Evolutionary conservation across 2,888 invertebrate species (phyloP).

Genomic region (Catocala sponsa): DNA sequence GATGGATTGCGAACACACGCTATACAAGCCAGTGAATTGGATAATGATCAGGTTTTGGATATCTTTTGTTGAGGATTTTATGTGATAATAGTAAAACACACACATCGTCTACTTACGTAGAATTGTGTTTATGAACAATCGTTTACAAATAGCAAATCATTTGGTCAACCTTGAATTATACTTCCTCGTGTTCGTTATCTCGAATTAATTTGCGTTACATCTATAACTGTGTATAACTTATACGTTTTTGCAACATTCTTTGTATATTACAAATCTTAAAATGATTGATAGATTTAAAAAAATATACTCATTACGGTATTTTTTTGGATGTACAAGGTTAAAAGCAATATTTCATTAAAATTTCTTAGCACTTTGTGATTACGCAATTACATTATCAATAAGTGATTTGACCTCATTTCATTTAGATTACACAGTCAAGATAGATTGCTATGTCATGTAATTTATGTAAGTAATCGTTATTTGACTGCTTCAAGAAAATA

Average conservation of each 20-base stretch:
- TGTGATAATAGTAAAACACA: neutral
- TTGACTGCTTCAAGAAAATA: too few relatives aligned
- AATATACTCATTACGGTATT: too few relatives aligned
- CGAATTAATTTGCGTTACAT: conserved; percentile 1
- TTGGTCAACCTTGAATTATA: conserved; percentile 36
- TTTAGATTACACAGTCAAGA: too few relatives aligned
- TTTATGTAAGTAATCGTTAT: too few relatives aligned
- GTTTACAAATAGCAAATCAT: conserved; percentile 15
- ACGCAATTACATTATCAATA: too few relatives aligned
- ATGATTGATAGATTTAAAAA: neutral
- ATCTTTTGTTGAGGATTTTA: neutral
- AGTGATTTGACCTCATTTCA: too few relatives aligned
- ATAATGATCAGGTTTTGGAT: conserved; percentile 6
- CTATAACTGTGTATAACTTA: too few relatives aligned
- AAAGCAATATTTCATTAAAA: too few relatives aligned
- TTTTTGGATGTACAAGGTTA: too few relatives aligned
- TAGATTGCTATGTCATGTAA: too few relatives aligned
- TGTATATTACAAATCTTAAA: neutral
- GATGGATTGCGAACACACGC: conserved; percentile 16
- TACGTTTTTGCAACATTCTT: neutral
- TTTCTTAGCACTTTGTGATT: too few relatives aligned
- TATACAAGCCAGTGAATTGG: conserved; percentile 1
- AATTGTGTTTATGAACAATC: conserved; percentile 13
- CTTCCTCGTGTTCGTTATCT: conserved; percentile 38
- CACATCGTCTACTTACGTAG: conserved; percentile 4